These are phyloP conservation scores for Nothocercus nigrocapillus DNA, from an alignment of 2,113 vertebrate genomes.

Conservation along the genomic window DNA sequence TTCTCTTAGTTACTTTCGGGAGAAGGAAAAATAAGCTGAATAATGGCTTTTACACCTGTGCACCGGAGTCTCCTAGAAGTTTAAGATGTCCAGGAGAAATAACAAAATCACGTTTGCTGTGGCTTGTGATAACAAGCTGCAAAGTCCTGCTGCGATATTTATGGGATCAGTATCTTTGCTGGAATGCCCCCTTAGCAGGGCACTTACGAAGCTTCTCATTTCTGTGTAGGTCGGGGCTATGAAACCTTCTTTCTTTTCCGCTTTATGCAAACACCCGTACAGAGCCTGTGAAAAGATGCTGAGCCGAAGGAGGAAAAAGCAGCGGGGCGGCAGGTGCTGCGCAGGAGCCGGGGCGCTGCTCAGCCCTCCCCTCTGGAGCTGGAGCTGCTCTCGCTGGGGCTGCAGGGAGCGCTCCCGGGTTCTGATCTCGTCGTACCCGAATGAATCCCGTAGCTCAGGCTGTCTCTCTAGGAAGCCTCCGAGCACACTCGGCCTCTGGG, in stretches of 20 bases:
- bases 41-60: neutral
- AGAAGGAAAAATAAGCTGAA: neutral
- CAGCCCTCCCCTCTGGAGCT: neutral
- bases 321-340: neutral
- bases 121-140: neutral
- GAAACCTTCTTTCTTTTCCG: neutral
- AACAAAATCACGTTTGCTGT: neutral
- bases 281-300: neutral
- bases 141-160: neutral
- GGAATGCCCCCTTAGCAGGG: conserved; percentile 10
- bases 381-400: accelerated
- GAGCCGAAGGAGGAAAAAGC: neutral
- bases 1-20: neutral
- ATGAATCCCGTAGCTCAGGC: neutral
- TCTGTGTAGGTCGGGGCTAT: neutral
- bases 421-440: neutral
- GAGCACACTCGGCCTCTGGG: accelerated
- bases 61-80: neutral
- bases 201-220: neutral
- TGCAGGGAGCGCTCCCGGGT: accelerated
- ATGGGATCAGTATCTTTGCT: neutral
- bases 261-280: neutral
- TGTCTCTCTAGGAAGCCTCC: neutral
- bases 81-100: neutral
- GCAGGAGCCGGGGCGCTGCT: neutral